phyloP scores from a whole-genome alignment of 2,888 invertebrate genomes.

The Pogonocherus hispidulus region DNA sequence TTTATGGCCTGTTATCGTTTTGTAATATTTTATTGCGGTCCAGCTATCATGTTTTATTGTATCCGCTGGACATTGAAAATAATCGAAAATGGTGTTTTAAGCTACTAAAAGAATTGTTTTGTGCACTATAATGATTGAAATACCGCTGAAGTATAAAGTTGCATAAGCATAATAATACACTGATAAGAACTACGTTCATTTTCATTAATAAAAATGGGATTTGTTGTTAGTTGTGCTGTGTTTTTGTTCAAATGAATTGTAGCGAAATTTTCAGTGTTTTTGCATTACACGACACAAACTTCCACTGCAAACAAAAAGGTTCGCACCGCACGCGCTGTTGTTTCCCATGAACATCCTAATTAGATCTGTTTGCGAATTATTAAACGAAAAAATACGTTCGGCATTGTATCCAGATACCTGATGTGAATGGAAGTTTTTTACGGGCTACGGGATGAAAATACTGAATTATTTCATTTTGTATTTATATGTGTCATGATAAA shows the following conservation, averaged over 20 bases:
- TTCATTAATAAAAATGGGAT: too few relatives aligned
- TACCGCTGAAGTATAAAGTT: too few relatives aligned
- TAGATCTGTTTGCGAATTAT: slow-evolving; percentile 17
- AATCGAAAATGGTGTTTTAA: neutral
- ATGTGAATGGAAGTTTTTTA: slow-evolving; percentile 28
- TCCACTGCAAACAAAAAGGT: neutral
- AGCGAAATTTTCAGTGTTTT: too few relatives aligned
- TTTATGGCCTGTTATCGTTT: neutral
- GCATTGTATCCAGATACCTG: neutral
- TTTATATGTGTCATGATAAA: slow-evolving; percentile 47
- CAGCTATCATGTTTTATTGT: neutral
- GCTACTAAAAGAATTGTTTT: neutral
- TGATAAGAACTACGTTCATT: too few relatives aligned
- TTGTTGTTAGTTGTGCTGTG: too few relatives aligned
- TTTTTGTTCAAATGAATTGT: too few relatives aligned
- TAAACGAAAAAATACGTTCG: slow-evolving; percentile 14
- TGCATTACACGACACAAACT: neutral
- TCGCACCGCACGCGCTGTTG: neutral
- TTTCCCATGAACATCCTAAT: neutral
- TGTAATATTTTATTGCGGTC: slow-evolving; percentile 2
- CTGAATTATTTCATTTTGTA: slow-evolving; percentile 44
- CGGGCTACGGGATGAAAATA: slow-evolving; percentile 31
- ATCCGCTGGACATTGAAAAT: neutral
- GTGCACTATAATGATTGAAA: neutral
- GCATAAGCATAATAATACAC: too few relatives aligned